Conservation (phyloP, 2,113 vertebrate genomes). For the Limanda limanda region DNA sequence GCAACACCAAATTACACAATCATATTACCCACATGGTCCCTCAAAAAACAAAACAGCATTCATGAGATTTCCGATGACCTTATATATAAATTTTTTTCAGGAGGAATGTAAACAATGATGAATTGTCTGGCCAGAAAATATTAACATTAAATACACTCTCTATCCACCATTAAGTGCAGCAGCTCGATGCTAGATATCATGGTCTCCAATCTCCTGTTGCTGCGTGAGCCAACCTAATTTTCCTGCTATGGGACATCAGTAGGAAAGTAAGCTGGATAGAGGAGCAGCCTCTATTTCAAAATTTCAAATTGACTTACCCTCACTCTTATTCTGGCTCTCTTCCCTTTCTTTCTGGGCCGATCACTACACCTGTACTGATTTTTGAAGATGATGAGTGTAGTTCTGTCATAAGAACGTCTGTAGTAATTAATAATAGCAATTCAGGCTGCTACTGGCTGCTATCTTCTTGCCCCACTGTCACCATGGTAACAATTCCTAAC, state of each 20-base stretch:
- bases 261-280: not conserved
- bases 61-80: not conserved
- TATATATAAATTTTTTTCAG: not conserved
- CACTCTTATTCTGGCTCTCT: not conserved
- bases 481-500: not conserved
- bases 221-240: not conserved
- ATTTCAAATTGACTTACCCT: not conserved
- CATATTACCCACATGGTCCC: not conserved
- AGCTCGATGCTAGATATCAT: no score
- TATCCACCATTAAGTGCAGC: no score
- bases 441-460: no score
- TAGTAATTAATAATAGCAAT: no score
- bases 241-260: not conserved
- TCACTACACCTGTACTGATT: not conserved
- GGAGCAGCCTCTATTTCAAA: not conserved
- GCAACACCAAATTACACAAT: not conserved
- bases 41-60: not conserved
- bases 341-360: not conserved
- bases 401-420: not conserved
- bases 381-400: not conserved
- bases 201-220: no score
- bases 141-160: not conserved
- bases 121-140: not conserved
- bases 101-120: not conserved
- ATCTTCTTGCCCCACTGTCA: not conserved